Evolutionary conservation across 2,888 invertebrate species (phyloP).

Genomic region (Drepanosiphum platanoidis): DNA sequence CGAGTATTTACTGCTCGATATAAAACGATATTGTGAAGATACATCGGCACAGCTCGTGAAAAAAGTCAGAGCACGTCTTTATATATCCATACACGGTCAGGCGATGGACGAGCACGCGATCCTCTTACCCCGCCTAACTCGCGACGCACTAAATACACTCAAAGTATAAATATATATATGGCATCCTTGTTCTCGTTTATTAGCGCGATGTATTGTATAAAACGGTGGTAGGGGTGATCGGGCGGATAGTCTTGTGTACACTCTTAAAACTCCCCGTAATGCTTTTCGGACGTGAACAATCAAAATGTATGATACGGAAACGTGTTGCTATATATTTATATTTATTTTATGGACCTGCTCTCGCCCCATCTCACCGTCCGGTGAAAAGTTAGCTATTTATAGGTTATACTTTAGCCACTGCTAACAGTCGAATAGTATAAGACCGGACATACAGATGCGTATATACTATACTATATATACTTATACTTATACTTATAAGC

Average conservation of each 20-base stretch:
- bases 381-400: constrained; percentile 15
- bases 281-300: constrained; percentile 37
- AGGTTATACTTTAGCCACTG: not conserved
- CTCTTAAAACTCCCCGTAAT: constrained; percentile 13
- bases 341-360: constrained; percentile 15
- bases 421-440: not conserved
- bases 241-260: not conserved
- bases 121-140: too few species aligned
- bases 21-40: too few species aligned
- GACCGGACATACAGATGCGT: not conserved
- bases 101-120: too few species aligned
- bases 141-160: too few species aligned
- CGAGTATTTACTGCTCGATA: too few species aligned
- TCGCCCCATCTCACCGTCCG: too few species aligned
- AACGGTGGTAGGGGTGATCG: not conserved
- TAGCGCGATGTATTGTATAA: not conserved
- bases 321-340: constrained; percentile 16
- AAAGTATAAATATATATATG: not conserved
- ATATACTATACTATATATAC: not conserved
- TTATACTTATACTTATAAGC: not conserved
- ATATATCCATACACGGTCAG: too few species aligned
- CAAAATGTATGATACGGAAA: constrained; percentile 30
- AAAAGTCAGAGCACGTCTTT: too few species aligned
- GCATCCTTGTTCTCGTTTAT: not conserved
- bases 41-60: too few species aligned